Percentiles rank a stretch among this genome's conserved stretches.
Conservation (phyloP, 2,113 vertebrate species). For the Ctenodactylus gundi region DNA sequence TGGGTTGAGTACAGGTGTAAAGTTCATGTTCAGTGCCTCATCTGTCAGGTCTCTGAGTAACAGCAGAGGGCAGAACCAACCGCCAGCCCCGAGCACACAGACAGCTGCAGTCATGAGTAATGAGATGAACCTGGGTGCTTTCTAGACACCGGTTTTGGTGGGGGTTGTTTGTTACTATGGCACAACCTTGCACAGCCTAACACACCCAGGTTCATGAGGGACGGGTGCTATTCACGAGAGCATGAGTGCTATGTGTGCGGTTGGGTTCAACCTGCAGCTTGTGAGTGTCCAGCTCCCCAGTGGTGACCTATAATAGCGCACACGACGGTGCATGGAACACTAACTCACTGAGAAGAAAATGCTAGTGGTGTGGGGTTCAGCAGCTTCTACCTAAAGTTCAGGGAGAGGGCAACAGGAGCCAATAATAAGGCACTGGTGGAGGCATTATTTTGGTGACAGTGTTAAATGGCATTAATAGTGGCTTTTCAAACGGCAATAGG, state of each 20-base stretch:
- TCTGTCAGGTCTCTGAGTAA: not conserved
- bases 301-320: not conserved
- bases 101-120: not conserved
- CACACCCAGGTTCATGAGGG: not conserved
- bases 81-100: not conserved
- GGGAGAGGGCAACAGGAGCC: not conserved
- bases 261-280: too few relatives aligned
- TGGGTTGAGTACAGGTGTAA: not conserved
- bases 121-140: not conserved
- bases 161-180: not conserved
- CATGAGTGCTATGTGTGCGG: too few relatives aligned
- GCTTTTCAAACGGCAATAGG: not conserved
- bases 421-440: not conserved
- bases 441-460: too few relatives aligned
- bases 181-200: not conserved
- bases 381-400: not conserved
- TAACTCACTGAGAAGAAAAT: not conserved
- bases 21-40: not conserved
- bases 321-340: not conserved
- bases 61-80: not conserved
- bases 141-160: not conserved
- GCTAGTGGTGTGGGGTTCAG: not conserved
- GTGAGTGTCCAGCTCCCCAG: not conserved
- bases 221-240: too few relatives aligned
- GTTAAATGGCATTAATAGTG: not conserved